These are phyloP conservation scores for Harpalus rufipes DNA, from an alignment of 2,888 invertebrate genomes.

Conservation along the genomic window DNA sequence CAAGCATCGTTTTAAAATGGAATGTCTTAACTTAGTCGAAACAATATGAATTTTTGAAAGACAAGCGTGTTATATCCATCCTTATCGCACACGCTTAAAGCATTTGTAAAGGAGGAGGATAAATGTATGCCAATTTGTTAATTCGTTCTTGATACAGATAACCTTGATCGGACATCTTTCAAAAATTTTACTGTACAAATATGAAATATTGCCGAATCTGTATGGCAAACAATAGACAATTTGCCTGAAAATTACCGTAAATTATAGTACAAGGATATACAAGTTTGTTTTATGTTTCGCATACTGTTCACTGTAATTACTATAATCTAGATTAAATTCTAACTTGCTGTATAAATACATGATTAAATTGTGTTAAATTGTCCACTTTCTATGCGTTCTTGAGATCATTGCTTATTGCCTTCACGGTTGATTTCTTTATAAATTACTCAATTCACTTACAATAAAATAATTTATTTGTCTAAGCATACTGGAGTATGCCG, in stretches of 20 bases:
- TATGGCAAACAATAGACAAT: no score
- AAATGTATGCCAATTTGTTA: no score
- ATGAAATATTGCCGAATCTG: no score
- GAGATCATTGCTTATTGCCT: slow-evolving; percentile 5
- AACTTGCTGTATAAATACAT: not conserved
- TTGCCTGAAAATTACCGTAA: not conserved
- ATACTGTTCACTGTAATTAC: not conserved
- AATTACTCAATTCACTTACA: slow-evolving; percentile 4
- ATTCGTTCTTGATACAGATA: no score
- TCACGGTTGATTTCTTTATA: slow-evolving; percentile 28
- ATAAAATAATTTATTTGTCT: slow-evolving; percentile 46
- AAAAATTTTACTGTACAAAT: no score
- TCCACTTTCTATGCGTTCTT: not conserved
- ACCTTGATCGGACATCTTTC: no score
- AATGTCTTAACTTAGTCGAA: no score
- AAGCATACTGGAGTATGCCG: not conserved
- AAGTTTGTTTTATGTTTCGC: not conserved
- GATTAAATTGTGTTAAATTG: not conserved
- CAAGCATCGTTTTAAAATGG: no score
- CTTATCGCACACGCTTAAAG: no score
- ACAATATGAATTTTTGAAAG: no score
- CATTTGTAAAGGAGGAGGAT: no score
- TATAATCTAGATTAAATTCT: not conserved
- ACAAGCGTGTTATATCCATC: no score
- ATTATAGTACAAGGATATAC: not conserved